These are phyloP conservation scores for Archips crataeganus DNA, from an alignment of 2,888 invertebrate genomes.

Conservation along the genomic window DNA sequence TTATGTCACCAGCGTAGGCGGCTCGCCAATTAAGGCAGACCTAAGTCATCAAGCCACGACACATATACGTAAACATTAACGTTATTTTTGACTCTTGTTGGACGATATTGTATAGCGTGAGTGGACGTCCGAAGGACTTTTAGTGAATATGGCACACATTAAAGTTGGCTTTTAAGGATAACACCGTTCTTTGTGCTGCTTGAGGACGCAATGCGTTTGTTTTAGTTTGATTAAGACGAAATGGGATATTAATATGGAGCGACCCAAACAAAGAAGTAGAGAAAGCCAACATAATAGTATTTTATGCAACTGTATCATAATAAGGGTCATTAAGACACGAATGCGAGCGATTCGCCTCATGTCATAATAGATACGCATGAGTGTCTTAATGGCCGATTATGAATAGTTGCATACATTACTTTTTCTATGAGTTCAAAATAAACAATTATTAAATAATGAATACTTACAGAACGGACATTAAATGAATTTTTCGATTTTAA, in stretches of 20 bases:
- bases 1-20: constrained; percentile 63
- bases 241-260: neutral
- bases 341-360: too few species aligned
- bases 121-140: constrained; percentile 57
- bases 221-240: constrained; percentile 34
- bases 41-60: constrained; percentile 54
- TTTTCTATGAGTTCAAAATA: too few species aligned
- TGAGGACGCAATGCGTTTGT: constrained; percentile 43
- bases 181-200: constrained; percentile 32
- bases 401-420: too few species aligned
- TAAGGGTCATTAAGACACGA: too few species aligned
- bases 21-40: constrained; percentile 52
- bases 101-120: constrained; percentile 55
- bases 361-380: too few species aligned
- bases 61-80: constrained; percentile 62
- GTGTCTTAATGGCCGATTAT: too few species aligned
- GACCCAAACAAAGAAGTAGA: too few species aligned
- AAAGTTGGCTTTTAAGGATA: constrained; percentile 43
- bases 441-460: too few species aligned
- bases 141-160: constrained; percentile 40
- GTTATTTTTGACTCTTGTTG: constrained; percentile 60
- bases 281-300: too few species aligned
- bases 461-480: too few species aligned
- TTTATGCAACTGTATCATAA: too few species aligned
- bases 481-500: too few species aligned